Evolutionary conservation across 2,888 invertebrate genomes (phyloP), one percentile per base, ranked within the genome.

Genomic region (Andrena hattorfiana): DNA sequence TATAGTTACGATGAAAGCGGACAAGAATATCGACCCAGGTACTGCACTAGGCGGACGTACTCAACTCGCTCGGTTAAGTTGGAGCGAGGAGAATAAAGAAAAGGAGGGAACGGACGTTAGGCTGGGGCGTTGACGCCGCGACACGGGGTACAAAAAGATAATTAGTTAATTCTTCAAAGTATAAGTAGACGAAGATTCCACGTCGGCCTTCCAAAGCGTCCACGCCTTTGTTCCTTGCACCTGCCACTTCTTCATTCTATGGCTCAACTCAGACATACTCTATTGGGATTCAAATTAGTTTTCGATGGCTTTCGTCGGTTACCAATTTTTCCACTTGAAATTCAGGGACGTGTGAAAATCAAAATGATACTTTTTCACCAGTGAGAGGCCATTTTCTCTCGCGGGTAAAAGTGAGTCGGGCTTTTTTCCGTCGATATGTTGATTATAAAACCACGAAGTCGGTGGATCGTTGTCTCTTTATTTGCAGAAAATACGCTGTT

Each of bases 1-100:
- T 91, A 92, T 92, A 91, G 92, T 91, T 91, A 92, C 92, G 86
- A 87, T 83, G 88, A 88, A 89, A 91, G 87, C 87, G 89, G 88
- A 88, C 89, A 88, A 87, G 87, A 89, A 91, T 92, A 91, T 92
- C 90, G 91, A 92, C 85, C 91, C 87, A 81, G 87, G 80, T 89
- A 89, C 90, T 89, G 86, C 87, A 85, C 86, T 87, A 88, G 90
- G 90, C 87, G 87, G 85, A 91, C 88, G 87, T 83, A 87, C 85
- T 89, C 81, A 81, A 81, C 81, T 71, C 71, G 81, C 79, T 71
- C 74, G 74, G 84, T 77, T 83, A 85, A 86, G 81, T 85, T 85
- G 77, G 83, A 87, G 84, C 83, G 76, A 75, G 72, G 80, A 82
- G 85, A 81, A 83, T 80, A 78, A 83, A 71, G 68, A 70, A 84